These are phyloP conservation scores for Trichomycterus rosablanca DNA, from an alignment of 2,113 vertebrate genomes.

Conservation along the genomic window DNA sequence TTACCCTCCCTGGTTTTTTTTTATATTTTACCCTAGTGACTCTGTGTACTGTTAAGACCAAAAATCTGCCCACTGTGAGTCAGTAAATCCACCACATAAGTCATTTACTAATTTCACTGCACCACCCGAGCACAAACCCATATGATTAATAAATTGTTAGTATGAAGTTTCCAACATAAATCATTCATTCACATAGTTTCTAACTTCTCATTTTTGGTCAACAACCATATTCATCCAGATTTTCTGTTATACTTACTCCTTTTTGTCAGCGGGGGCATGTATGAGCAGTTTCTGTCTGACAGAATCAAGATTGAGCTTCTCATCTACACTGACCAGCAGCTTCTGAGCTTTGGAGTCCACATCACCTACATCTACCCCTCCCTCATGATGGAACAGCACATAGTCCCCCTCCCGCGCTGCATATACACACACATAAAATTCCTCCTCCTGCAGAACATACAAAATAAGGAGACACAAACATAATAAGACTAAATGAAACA, in stretches of 20 bases:
- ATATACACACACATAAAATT: conserved; percentile 93
- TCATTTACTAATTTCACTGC: too few species aligned
- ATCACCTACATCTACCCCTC: conserved; percentile 91
- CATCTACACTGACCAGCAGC: conserved; percentile 80
- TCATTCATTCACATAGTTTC: too few species aligned
- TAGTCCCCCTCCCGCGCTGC: conserved; percentile 89
- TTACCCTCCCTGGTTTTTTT: not conserved
- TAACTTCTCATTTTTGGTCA: too few species aligned
- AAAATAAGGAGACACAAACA: not conserved
- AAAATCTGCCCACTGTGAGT: not conserved
- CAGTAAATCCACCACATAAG: not conserved
- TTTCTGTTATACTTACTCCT: conserved; percentile 71
- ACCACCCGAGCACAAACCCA: too few species aligned
- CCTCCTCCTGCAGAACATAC: conserved; percentile 74
- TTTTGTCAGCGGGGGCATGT: conserved; percentile 73
- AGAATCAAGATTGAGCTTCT: conserved; percentile 73
- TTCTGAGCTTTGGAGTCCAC: conserved; percentile 95
- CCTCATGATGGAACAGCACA: conserved; percentile 89
- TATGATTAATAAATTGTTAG: too few species aligned
- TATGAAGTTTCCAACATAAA: too few species aligned
- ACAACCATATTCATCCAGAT: not conserved
- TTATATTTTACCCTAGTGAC: conserved; percentile 7
- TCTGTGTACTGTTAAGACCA: not conserved
- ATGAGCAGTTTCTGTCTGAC: conserved; percentile 78
- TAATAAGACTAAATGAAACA: too few species aligned